Conservation (phyloP, 2,888 invertebrate genomes). For the Polymixis lichenea region DNA sequence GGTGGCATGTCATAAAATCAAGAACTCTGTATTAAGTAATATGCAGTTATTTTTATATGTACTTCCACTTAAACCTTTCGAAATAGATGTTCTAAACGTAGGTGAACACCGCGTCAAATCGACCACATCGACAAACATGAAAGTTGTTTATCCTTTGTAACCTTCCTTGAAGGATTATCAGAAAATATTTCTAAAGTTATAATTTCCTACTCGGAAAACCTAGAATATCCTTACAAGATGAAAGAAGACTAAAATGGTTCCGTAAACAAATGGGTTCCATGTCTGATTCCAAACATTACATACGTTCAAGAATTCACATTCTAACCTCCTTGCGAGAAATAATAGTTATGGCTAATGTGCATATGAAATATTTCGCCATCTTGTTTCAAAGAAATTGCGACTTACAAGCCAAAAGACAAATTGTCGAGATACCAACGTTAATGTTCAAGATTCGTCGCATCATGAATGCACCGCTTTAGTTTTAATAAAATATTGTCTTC, state of each 20-base stretch:
- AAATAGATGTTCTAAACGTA: too few species aligned
- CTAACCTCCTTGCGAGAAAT: slow-evolving; percentile 11
- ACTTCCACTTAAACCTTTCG: too few species aligned
- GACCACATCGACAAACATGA: too few species aligned
- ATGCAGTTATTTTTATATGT: too few species aligned
- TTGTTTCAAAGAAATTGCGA: slow-evolving; percentile 21
- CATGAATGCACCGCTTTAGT: slow-evolving; percentile 37
- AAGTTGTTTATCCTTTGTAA: too few species aligned
- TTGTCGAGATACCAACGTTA: slow-evolving; percentile 5
- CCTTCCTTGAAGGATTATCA: not conserved
- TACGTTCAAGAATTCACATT: slow-evolving; percentile 4
- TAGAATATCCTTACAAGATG: not conserved
- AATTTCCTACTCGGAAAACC: not conserved
- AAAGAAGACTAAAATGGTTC: not conserved
- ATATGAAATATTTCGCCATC: slow-evolving; percentile 17
- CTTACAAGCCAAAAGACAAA: slow-evolving; percentile 3
- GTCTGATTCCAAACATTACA: not conserved
- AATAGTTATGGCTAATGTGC: slow-evolving; percentile 35
- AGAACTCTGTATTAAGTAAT: too few species aligned
- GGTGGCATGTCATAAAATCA: too few species aligned
- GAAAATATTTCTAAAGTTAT: not conserved
- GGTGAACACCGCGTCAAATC: too few species aligned
- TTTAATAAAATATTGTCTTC: slow-evolving; percentile 7
- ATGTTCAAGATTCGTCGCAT: slow-evolving; percentile 3
- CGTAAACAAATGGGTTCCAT: too few species aligned